phyloP scores from a whole-genome alignment of 2,113 vertebrate species.

The Dicentrarchus labrax region DNA sequence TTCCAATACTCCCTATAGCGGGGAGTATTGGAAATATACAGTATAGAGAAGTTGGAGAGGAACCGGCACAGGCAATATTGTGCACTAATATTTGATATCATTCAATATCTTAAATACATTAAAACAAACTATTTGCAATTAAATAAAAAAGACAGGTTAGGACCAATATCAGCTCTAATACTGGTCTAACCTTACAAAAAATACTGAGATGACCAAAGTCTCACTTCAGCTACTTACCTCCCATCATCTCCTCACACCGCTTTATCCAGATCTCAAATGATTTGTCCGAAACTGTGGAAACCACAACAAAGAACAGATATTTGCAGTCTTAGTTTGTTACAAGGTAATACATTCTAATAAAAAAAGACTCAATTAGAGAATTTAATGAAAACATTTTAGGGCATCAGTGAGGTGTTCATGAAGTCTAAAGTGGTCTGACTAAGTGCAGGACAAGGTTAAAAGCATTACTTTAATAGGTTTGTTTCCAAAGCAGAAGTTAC shows the following conservation, averaged over 20 bases:
- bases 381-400: background rate
- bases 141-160: background rate
- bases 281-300: constrained; percentile 85
- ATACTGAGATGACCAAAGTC: background rate
- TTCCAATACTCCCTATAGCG: too few species aligned
- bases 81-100: background rate
- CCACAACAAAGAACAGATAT: background rate
- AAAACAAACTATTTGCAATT: background rate
- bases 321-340: background rate
- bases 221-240: constrained; percentile 83
- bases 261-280: constrained; percentile 91
- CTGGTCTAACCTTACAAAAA: background rate
- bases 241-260: constrained; percentile 90
- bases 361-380: background rate
- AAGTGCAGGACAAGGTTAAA: background rate
- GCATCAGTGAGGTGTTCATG: background rate
- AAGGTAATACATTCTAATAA: background rate
- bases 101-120: background rate
- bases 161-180: background rate
- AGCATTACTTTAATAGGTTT: background rate
- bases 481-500: background rate
- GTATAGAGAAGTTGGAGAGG: background rate
- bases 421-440: background rate
- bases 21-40: background rate
- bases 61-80: background rate